Base-by-base conservation (phyloP, 2,113 vertebrate species). In the Planiliza haematocheilus region DNA sequence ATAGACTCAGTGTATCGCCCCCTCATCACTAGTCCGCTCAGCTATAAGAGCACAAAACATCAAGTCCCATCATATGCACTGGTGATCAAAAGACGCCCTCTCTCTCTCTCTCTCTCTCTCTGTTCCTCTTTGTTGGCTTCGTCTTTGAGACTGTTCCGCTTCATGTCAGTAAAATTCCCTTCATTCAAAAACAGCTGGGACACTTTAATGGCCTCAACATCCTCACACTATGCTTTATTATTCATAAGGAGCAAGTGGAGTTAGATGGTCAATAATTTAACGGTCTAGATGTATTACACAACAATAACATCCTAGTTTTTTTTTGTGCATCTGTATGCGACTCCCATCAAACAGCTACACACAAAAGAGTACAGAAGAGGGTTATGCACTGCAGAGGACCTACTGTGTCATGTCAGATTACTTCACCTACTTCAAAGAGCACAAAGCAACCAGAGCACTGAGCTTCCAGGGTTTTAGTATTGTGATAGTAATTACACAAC, bases 1-100 rank as follows among this genome's bases (percentile, higher is more conserved):
- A 92, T 88, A 81, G 84, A 66, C 65, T 59, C 77, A 71, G 76
- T 91, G 87, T 90, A 20, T 60, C 55, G 18, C 73, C 76, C 77
- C 82, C 88, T 93, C 88, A 92, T 92, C 84, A 77, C 61, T 71
- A 93, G 89, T 92, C 92, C 60, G 52, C 77, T 86, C 88, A 86
- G 86, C 82, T 72, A 53, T 63, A 58, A 65, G 70, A 83, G 64
- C 46, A 81, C 57, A 77, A 66, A 70, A 77, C 78, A 87, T 85
- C 77, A 59, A 82, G 62, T 43, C 21, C 55, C 67, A 69, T 64
- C 61, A 70, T 21, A 70, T 11, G 20, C 55, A 41, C 61, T 7
- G 30, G 30, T 51, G 51, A 81, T 71, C 60, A 81, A 85, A 86
- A 72, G 34, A 30, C 62, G 30, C 39, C 39, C 56, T 42, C 41